A percentile compares a stretch with the other conserved stretches of the same genome.
These are phyloP conservation scores for Arbacia lixula DNA, from an alignment of 53 echinoderm and acorn worm species.

Conservation along the genomic window DNA sequence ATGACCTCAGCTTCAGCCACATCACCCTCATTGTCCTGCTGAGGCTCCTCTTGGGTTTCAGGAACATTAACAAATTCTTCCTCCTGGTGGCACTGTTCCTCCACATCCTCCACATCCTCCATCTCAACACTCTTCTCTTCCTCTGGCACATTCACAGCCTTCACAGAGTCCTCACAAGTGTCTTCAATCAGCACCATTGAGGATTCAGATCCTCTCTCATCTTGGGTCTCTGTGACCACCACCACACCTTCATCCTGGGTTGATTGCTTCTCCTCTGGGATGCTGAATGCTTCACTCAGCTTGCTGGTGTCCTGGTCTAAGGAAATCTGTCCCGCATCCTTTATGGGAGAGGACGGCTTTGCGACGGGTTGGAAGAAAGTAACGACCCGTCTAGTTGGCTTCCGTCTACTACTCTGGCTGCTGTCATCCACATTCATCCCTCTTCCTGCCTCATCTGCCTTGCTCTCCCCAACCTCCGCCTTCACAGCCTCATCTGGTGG, in stretches of 20 bases:
- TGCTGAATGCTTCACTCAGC: neutral
- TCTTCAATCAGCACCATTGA: constrained; percentile 31
- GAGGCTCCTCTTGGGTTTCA: constrained; percentile 35
- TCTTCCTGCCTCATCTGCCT: neutral
- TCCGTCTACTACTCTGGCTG: constrained; percentile 3
- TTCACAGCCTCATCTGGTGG: neutral
- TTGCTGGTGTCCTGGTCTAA: neutral
- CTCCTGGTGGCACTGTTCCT: constrained; percentile 23
- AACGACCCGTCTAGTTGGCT: constrained; percentile 20
- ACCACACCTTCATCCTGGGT: neutral
- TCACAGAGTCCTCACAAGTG: constrained; percentile 13
- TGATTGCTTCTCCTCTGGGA: neutral
- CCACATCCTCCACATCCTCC: neutral
- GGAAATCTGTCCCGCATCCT: constrained; percentile 26
- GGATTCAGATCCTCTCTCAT: neutral
- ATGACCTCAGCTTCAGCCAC: neutral
- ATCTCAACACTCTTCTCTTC: neutral
- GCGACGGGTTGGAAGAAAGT: constrained; percentile 37
- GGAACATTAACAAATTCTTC: constrained; percentile 44
- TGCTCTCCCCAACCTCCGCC: neutral
- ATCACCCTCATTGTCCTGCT: neutral
- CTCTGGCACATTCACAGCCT: no score
- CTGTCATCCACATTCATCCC: constrained; percentile 4
- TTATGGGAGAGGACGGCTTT: constrained; percentile 40
- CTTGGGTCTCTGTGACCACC: neutral